These are phyloP conservation scores for Blastobasis adustella DNA, from an alignment of 2,888 invertebrate species.

Conservation along the genomic window DNA sequence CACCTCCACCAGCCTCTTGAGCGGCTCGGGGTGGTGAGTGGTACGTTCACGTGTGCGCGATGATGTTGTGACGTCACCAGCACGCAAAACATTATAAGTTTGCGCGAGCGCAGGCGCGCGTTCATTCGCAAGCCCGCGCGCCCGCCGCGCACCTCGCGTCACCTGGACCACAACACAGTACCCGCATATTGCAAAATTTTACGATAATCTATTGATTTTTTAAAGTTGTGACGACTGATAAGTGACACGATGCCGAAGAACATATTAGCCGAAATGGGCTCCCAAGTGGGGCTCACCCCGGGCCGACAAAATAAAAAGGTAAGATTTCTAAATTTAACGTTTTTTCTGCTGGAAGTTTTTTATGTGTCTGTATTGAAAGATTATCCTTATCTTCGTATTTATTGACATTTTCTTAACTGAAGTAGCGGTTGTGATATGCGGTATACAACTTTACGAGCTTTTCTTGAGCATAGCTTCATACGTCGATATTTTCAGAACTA, in stretches of 20 bases:
- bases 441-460: background rate
- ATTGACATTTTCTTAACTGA: too few species aligned
- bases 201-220: conserved; percentile 9
- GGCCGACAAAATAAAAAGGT: conserved; percentile 58
- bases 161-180: conserved; percentile 26
- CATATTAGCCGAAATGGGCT: conserved; percentile 67
- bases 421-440: background rate
- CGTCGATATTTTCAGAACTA: conserved; percentile 36
- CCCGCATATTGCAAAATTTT: conserved; percentile 26
- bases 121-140: conserved; percentile 52
- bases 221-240: conserved; percentile 23
- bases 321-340: conserved; percentile 13
- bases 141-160: conserved; percentile 48
- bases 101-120: conserved; percentile 34
- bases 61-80: conserved; percentile 6
- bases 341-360: too few species aligned
- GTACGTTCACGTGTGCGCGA: background rate
- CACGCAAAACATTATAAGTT: conserved; percentile 37
- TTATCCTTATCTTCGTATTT: too few species aligned
- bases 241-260: conserved; percentile 64
- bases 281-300: conserved; percentile 65
- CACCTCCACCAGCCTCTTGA: too few species aligned
- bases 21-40: background rate
- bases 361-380: too few species aligned
- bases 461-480: conserved; percentile 11